Evolutionary conservation across 2,888 invertebrate genomes (phyloP), one percentile per base, ranked within the genome.

Genomic region (Melinaea menophilus): DNA sequence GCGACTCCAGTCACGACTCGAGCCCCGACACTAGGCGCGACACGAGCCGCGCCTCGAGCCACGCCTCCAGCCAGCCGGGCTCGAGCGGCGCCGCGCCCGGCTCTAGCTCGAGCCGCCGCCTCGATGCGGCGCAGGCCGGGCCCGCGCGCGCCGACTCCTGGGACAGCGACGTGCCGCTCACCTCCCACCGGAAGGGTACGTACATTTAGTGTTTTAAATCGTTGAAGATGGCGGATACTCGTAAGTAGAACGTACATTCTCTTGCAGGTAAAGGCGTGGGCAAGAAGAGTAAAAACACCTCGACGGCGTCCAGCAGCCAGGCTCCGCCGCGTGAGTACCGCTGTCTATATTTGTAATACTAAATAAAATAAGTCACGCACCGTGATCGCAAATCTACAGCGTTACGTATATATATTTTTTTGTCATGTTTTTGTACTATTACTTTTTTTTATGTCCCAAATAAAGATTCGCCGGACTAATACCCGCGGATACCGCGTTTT

Each of bases 241-340:
- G 37, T 5, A 2, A 22, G 0, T 22, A 2, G 48, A n/a, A 31
- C 12, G 7, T 31, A n/a, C 5, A 5, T 48, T 9, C 46, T 13
- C 9, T n/a, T 60, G 2, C 77, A 90, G 90, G 90, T 2, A 91
- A 90, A 68, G 91, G 91, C 4, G 78, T 89, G 2, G 90, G 90
- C 59, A 90, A 90, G 80, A 88, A 87, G 78, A 88, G 85, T 48
- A 84, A 83, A 62, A 79, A 78, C 62, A 79, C 79, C 61, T 67
- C 81, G 45, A 79, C 82, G 1, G 67, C 66, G 31, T 66, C 77
- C 59, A 72, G 78, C 64, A 73, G 79, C 62, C 69, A 69, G 54
- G 71, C 72, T 3, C 73, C 66, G 31, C 68, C 68, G 12, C 62
- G 72, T 71, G 59, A 64, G 60, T 51, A 45, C 37, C 35, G 51